These are phyloP conservation scores for Dryocosmus kuriphilus DNA, from an alignment of 2,888 invertebrate species.

Conservation along the genomic window DNA sequence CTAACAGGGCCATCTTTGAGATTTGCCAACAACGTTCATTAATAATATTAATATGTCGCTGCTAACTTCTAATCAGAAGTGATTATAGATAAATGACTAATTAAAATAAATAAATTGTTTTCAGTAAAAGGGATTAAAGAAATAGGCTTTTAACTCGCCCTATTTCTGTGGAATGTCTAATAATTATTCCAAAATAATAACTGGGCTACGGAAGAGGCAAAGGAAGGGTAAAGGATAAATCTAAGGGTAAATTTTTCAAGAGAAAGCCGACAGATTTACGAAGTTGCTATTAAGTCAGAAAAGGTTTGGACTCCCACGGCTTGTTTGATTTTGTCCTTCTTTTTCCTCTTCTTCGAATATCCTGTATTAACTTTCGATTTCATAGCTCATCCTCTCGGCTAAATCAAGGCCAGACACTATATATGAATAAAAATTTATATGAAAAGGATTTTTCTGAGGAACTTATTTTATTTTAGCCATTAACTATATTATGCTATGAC, in stretches of 20 bases:
- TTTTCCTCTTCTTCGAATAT: slow-evolving; percentile 1
- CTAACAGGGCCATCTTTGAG: no score
- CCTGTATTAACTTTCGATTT: neutral
- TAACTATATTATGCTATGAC: no score
- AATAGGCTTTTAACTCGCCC: neutral
- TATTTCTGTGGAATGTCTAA: neutral
- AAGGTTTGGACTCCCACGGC: neutral
- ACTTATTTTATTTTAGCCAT: neutral
- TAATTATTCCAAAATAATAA: neutral
- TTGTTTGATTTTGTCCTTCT: neutral
- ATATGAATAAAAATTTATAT: neutral
- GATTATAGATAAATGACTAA: slow-evolving; percentile 34
- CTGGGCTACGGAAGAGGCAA: neutral
- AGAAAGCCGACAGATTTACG: neutral
- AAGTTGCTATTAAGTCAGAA: neutral
- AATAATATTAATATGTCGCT: slow-evolving; percentile 32
- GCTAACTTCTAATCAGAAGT: neutral
- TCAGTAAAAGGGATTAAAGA: neutral
- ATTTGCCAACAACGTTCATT: slow-evolving; percentile 23
- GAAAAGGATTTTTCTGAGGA: neutral
- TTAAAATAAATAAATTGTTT: slow-evolving; percentile 33
- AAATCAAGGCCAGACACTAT: neutral
- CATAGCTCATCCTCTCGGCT: neutral
- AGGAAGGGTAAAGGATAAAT: no score
- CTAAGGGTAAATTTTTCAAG: neutral